These are phyloP conservation scores for Drosophila colorata DNA, from an alignment of 2,888 invertebrate genomes.

Conservation along the genomic window DNA sequence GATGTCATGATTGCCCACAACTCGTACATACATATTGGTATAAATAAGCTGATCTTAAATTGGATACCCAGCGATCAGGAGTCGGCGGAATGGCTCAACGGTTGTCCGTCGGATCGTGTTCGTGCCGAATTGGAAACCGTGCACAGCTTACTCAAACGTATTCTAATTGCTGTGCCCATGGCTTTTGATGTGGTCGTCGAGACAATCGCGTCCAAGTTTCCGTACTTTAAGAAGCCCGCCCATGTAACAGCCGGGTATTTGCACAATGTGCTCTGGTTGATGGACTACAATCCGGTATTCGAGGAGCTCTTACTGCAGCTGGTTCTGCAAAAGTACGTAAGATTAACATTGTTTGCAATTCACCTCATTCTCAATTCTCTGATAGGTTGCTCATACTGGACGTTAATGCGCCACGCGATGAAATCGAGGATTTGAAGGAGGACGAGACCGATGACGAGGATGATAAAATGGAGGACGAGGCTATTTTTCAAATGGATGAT, in stretches of 20 bases:
- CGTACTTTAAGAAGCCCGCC: slow-evolving; percentile 90
- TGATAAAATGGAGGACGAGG: slow-evolving; percentile 58
- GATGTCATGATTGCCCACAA: slow-evolving; percentile 90
- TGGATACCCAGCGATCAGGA: slow-evolving; percentile 87
- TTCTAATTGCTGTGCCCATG: slow-evolving; percentile 86
- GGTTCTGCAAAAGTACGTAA: slow-evolving; percentile 90
- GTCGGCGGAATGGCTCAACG: slow-evolving; percentile 87
- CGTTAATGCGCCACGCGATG: slow-evolving; percentile 88
- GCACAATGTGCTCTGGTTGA: slow-evolving; percentile 91
- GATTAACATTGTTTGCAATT: not conserved
- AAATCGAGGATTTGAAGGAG: slow-evolving; percentile 87
- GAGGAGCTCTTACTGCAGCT: slow-evolving; percentile 90
- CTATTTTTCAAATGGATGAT: slow-evolving; percentile 83
- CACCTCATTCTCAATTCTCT: not conserved
- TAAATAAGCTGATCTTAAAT: slow-evolving; percentile 87
- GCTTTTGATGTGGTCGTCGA: slow-evolving; percentile 89
- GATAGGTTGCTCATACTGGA: slow-evolving; percentile 90
- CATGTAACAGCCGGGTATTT: slow-evolving; percentile 91
- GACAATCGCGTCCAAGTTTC: slow-evolving; percentile 89
- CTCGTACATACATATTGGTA: slow-evolving; percentile 88
- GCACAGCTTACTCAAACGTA: slow-evolving; percentile 86
- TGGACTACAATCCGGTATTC: slow-evolving; percentile 90
- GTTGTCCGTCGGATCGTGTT: slow-evolving; percentile 87
- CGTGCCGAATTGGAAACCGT: slow-evolving; percentile 88
- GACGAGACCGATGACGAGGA: slow-evolving; percentile 85